Conservation (phyloP, 1,140 invertebrate species). For the Psilanteris sp. region DNA sequence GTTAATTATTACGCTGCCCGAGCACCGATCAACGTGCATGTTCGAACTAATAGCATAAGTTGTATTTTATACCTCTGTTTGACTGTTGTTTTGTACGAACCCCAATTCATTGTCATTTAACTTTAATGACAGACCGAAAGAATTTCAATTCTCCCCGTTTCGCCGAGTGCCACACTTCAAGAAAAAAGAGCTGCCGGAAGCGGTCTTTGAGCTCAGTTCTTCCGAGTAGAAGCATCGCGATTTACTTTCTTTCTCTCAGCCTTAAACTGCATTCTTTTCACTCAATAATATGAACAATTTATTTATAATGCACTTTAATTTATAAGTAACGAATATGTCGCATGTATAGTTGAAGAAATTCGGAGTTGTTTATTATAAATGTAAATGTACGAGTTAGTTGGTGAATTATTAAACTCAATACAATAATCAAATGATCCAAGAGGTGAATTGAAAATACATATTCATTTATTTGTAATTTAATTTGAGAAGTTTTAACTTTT, state of each 20-base stretch:
- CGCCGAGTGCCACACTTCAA: slow-evolving; percentile 2
- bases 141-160: slow-evolving; percentile 17
- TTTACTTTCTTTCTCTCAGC: background rate
- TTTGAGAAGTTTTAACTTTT: too few species aligned
- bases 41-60: slow-evolving; percentile 58
- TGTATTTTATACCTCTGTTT: slow-evolving; percentile 55
- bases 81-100: slow-evolving; percentile 48
- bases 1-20: slow-evolving; percentile 69
- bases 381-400: too few species aligned
- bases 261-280: too few species aligned
- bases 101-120: slow-evolving; percentile 46
- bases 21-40: slow-evolving; percentile 61
- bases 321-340: too few species aligned
- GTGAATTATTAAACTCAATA: too few species aligned
- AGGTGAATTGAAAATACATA: too few species aligned
- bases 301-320: background rate
- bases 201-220: slow-evolving; percentile 1
- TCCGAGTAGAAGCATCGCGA: background rate
- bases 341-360: too few species aligned
- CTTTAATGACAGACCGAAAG: slow-evolving; percentile 41
- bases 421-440: too few species aligned
- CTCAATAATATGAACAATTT: background rate
- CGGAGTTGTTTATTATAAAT: too few species aligned
- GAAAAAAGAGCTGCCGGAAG: background rate
- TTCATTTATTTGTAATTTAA: too few species aligned